These are phyloP conservation scores for Seriola aureovittata DNA, from an alignment of 2,113 vertebrate genomes.

Conservation along the genomic window DNA sequence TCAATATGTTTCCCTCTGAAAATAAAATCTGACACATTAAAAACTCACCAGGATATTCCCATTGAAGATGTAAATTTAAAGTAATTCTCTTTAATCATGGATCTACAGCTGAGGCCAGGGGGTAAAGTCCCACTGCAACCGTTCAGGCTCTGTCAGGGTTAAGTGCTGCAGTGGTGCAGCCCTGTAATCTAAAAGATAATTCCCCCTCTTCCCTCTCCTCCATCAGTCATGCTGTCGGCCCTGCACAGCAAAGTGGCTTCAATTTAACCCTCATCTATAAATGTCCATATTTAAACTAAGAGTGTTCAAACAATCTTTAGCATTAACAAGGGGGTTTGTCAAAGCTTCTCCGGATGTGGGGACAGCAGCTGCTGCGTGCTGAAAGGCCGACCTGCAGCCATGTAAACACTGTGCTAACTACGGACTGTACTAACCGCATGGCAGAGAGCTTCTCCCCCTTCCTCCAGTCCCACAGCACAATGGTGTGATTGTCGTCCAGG, in stretches of 20 bases:
- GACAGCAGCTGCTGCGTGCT: constrained; percentile 12
- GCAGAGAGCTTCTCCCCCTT: constrained; percentile 96
- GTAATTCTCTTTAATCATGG: constrained; percentile 52
- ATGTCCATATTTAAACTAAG: constrained; percentile 66
- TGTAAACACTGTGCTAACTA: neutral
- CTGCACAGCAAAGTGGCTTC: constrained; percentile 51
- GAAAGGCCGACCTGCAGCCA: neutral
- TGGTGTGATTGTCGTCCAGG: constrained; percentile 94
- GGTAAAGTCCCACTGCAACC: constrained; percentile 41
- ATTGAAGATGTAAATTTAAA: constrained; percentile 26
- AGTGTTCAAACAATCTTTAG: constrained; percentile 37
- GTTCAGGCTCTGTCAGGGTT: constrained; percentile 50
- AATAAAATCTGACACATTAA: constrained; percentile 12
- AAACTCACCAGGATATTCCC: constrained; percentile 2
- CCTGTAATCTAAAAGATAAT: constrained; percentile 61
- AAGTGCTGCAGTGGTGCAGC: constrained; percentile 47
- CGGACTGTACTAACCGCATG: constrained; percentile 86
- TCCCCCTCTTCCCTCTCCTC: constrained; percentile 43
- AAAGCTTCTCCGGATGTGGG: constrained; percentile 11
- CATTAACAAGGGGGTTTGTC: constrained; percentile 40
- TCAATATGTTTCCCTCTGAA: constrained; percentile 1
- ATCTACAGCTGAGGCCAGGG: constrained; percentile 26
- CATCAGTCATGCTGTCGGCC: constrained; percentile 62
- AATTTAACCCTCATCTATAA: constrained; percentile 71
- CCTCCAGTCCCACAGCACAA: constrained; percentile 98